phyloP scores from a whole-genome alignment of 2,888 invertebrate genomes.

The Bruchidius siliquastri region DNA sequence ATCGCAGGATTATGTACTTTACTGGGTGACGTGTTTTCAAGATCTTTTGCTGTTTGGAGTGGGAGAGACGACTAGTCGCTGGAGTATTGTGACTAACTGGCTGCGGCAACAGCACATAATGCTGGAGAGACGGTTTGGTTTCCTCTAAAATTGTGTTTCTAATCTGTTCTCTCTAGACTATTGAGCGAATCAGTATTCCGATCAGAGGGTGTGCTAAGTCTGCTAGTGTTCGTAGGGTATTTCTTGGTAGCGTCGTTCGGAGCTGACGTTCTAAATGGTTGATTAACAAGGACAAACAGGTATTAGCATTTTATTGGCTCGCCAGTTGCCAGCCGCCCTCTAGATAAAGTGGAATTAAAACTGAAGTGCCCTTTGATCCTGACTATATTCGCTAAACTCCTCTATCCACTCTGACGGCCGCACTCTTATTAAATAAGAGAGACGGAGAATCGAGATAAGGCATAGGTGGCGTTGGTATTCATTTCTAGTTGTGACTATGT shows the following conservation, averaged over 20 bases:
- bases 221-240: background rate
- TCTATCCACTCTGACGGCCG: constrained; percentile 34
- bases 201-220: background rate
- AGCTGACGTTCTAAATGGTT: constrained; percentile 41
- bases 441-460: constrained; percentile 8
- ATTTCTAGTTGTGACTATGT: background rate
- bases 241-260: background rate
- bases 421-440: constrained; percentile 47
- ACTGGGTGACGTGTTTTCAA: too few species aligned
- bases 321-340: constrained; percentile 49
- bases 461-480: background rate
- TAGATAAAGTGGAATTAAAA: constrained; percentile 57
- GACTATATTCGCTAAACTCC: constrained; percentile 47
- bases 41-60: too few species aligned
- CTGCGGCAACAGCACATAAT: too few species aligned
- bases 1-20: too few species aligned
- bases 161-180: too few species aligned
- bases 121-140: too few species aligned
- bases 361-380: constrained; percentile 53
- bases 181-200: background rate
- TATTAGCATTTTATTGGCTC: constrained; percentile 68
- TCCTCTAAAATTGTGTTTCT: too few species aligned
- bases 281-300: constrained; percentile 64
- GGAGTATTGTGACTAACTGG: too few species aligned
- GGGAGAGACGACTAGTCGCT: too few species aligned